These are phyloP conservation scores for Wiebesia pumilae DNA, from an alignment of 1,140 invertebrate species.

Conservation along the genomic window DNA sequence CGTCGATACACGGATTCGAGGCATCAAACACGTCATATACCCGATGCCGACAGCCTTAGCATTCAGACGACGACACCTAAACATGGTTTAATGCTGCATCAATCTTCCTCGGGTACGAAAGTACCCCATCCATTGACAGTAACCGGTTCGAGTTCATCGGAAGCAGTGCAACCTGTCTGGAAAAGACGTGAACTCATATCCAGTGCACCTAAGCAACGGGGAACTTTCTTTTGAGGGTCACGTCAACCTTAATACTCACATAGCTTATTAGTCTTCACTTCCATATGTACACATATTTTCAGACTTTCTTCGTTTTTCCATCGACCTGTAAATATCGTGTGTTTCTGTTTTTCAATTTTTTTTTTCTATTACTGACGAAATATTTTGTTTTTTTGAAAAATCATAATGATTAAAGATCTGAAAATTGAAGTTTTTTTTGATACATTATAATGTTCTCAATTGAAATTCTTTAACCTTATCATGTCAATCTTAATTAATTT, in stretches of 20 bases:
- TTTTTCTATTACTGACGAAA: background rate
- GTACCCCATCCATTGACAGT: conserved; percentile 36
- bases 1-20: conserved; percentile 79
- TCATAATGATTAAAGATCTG: background rate
- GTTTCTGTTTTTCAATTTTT: background rate
- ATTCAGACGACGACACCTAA: conserved; percentile 57
- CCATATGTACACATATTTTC: background rate
- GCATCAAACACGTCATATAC: conserved; percentile 79
- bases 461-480: background rate
- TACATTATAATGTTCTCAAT: background rate
- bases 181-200: conserved; percentile 88
- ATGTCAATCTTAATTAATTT: background rate
- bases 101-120: background rate
- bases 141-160: conserved; percentile 20
- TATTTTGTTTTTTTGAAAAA: background rate
- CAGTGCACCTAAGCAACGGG: conserved; percentile 79
- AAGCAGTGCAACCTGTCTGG: conserved; percentile 78
- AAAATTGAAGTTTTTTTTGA: background rate
- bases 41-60: conserved; percentile 74
- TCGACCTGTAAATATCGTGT: background rate
- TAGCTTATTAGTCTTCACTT: background rate
- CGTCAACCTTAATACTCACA: background rate
- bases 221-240: conserved; percentile 62
- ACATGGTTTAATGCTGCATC: conserved; percentile 3
- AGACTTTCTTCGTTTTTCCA: conserved; percentile 13